Evolutionary conservation across 2,113 vertebrate genomes (phyloP), one percentile per base, ranked within the genome.

Genomic region (Ceyx margarethae): DNA sequence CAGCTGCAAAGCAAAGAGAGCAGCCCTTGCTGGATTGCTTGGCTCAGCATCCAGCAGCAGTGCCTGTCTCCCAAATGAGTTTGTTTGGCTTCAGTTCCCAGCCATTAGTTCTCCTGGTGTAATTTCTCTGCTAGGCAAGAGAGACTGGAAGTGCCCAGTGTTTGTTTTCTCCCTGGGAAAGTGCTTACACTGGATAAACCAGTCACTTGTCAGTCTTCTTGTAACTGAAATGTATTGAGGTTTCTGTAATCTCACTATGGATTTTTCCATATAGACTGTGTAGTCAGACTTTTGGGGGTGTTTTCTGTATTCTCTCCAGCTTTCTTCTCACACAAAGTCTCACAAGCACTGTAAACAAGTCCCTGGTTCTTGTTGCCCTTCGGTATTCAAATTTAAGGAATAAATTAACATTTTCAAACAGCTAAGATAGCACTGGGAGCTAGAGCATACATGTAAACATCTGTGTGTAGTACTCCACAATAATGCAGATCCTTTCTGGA

Each of bases 121-220:
- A 77, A 83, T 88, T 94, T 91, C 76, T 46, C 51, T 77, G 88
- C 72, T 88, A 71, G 65, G 73, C 65, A 45, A 65, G 69, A 83
- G 42, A 80, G 68, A n/a, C 73, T 68, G 17, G n/a, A 58, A 94
- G 46, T 89, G 79, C 46, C 9, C 50, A 16, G 25, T 80, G 67
- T 79, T 95, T 93, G 71, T 93, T 94, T 90, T 86, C 89, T 92
- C 91, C 33, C 81, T 1, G 6, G 75, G 28, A 77, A 85, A 51
- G 79, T 73, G 72, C 74, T 92, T 89, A 65, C 60, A 6, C 10
- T 79, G 53, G 58, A 60, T 78, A 57, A 89, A 80, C 16, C 28
- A 89, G 67, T 66, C 79, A 85, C 64, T 89, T 92, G 81, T 87
- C 87, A 92, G 11, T 92, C 71, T 71, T 75, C 51, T 69, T 73